A percentile compares a stretch with the other conserved stretches of the same genome.
Conservation (phyloP, 2,113 vertebrate genomes). For the Psilopsiagon aurifrons region DNA sequence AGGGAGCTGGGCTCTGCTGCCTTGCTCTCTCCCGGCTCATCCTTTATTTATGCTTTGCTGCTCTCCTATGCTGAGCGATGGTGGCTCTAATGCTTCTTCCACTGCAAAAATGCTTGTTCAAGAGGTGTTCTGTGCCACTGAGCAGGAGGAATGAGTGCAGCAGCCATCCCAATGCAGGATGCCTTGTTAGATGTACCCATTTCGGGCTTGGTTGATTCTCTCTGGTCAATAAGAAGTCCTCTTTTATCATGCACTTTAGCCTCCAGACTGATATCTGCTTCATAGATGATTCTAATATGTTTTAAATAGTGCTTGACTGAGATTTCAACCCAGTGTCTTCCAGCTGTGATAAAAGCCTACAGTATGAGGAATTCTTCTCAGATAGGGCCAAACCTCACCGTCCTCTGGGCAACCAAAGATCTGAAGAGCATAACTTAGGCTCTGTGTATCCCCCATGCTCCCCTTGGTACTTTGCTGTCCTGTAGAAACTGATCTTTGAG, state of each 20-base stretch:
- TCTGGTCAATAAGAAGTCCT: background rate
- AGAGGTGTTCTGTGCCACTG: background rate
- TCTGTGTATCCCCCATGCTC: background rate
- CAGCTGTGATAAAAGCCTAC: background rate
- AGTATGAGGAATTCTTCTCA: background rate
- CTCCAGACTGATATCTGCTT: background rate
- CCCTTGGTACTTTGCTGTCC: background rate
- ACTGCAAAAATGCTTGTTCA: background rate
- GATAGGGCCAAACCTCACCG: background rate
- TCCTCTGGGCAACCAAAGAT: background rate
- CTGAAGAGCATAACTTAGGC: no score
- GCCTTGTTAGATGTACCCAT: rapidly evolving
- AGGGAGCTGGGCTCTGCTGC: background rate
- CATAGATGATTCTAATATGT: background rate
- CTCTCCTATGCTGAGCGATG: background rate
- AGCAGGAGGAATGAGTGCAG: background rate
- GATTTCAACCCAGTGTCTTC: background rate
- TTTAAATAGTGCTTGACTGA: background rate
- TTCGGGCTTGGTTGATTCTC: background rate
- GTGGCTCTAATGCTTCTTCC: background rate
- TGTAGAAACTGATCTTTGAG: background rate
- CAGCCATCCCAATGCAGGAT: background rate
- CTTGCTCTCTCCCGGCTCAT: background rate
- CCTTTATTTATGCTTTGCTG: background rate
- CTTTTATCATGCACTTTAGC: no score